These are phyloP conservation scores for Falco punctatus DNA, from an alignment of 2,113 vertebrate genomes.

Conservation along the genomic window DNA sequence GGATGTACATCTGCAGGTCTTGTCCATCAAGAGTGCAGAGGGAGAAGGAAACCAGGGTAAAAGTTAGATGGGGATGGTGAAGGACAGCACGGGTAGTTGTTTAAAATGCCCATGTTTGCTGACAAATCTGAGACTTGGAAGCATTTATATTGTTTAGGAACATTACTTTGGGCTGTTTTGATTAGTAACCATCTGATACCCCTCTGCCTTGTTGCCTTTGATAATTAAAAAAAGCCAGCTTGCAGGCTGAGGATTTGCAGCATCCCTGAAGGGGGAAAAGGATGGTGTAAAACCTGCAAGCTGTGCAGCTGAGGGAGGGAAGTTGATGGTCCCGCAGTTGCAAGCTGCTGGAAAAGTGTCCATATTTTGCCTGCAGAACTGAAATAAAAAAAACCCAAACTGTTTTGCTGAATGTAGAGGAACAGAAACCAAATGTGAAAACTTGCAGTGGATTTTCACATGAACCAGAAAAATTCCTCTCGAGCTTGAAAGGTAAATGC, in stretches of 20 bases:
- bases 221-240: background rate
- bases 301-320: background rate
- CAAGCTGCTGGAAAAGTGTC: background rate
- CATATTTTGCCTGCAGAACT: fast-evolving
- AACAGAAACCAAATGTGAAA: background rate
- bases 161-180: background rate
- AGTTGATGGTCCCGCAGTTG: fast-evolving
- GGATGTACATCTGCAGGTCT: background rate
- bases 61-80: background rate
- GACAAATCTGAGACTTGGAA: conserved; percentile 9
- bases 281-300: background rate
- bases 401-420: background rate
- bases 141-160: background rate
- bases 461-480: background rate
- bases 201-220: background rate
- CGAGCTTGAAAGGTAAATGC: background rate
- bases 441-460: background rate
- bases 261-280: background rate
- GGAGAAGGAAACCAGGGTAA: background rate
- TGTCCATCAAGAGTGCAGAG: background rate
- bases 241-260: background rate
- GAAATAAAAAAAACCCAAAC: background rate
- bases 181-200: background rate
- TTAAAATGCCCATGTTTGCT: background rate
- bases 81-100: background rate